Evolutionary conservation across 2,888 invertebrate species (phyloP).

Genomic region (Zonitis immaculata): DNA sequence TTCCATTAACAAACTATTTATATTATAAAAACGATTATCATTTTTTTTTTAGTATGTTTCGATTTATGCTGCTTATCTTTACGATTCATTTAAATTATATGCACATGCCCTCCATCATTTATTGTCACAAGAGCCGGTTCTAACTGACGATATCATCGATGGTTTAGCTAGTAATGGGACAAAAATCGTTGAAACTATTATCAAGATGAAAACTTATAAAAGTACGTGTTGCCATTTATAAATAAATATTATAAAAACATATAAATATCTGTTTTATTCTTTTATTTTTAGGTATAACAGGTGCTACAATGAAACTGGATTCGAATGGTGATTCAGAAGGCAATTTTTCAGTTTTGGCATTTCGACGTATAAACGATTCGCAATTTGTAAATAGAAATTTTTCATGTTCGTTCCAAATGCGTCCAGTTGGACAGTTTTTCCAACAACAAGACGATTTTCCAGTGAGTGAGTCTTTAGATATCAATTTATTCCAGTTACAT

Average conservation of each 20-base stretch:
- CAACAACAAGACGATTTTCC: constrained; percentile 63
- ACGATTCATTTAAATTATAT: constrained; percentile 91
- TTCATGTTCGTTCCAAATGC: constrained; percentile 72
- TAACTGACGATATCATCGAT: constrained; percentile 61
- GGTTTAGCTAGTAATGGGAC: constrained; percentile 79
- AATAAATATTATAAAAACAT: not conserved
- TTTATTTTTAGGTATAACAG: constrained; percentile 78
- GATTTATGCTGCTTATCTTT: constrained; percentile 89
- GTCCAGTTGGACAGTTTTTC: constrained; percentile 79
- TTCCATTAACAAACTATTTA: not conserved
- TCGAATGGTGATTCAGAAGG: constrained; percentile 93
- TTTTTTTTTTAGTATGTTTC: constrained; percentile 67
- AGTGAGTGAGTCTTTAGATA: constrained; percentile 53
- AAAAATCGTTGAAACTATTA: constrained; percentile 80
- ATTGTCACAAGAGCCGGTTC: constrained; percentile 52
- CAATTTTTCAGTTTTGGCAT: constrained; percentile 90
- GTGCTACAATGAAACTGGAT: constrained; percentile 88
- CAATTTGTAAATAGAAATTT: constrained; percentile 54
- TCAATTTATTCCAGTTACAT: too few species aligned
- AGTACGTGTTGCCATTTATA: constrained; percentile 59
- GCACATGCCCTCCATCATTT: constrained; percentile 73
- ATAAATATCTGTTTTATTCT: constrained; percentile 9
- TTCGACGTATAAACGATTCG: constrained; percentile 49
- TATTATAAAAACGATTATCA: constrained; percentile 4
- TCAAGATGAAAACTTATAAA: constrained; percentile 76